A percentile compares a stretch with the other conserved stretches of the same genome.
These are phyloP conservation scores for Serranochromis macrocephalus DNA, from an alignment of 2,113 vertebrate species.

Conservation along the genomic window DNA sequence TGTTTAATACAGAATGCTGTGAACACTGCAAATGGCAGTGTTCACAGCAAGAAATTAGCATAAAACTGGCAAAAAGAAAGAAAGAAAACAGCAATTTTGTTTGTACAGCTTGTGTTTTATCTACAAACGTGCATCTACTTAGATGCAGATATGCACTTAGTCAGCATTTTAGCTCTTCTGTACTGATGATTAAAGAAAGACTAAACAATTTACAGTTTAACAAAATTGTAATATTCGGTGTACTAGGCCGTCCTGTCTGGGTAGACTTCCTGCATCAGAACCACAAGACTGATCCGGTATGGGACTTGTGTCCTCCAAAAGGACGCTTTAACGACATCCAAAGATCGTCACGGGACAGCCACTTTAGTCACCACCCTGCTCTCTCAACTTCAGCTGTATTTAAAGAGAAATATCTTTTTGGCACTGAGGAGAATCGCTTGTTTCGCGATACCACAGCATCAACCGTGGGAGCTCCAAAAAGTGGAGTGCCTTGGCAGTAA, in stretches of 20 bases:
- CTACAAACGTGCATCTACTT: not conserved
- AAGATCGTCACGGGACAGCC: not conserved
- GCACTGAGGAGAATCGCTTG: not conserved
- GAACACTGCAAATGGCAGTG: not conserved
- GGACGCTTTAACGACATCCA: slow-evolving; percentile 3
- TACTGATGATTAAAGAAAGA: not conserved
- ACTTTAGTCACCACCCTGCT: not conserved
- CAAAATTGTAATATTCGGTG: not conserved
- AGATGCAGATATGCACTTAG: not conserved
- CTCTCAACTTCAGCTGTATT: not conserved
- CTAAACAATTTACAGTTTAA: not conserved
- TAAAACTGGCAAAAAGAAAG: not conserved
- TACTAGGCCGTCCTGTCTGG: not conserved
- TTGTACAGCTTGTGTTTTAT: not conserved
- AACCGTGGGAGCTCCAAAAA: not conserved
- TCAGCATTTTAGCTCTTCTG: not conserved
- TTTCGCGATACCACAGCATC: not conserved
- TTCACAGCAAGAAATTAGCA: not conserved
- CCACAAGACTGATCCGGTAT: not conserved
- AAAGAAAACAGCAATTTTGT: not conserved
- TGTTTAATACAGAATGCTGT: not conserved
- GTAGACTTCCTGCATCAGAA: not conserved
- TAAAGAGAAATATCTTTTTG: slow-evolving; percentile 8
- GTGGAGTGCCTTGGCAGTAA: slow-evolving; percentile 15
- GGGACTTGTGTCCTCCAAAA: not conserved